Percentiles rank a stretch among this genome's conserved stretches.
phyloP scores from a whole-genome alignment of 1,140 invertebrate species.

The Phortica variegata region DNA sequence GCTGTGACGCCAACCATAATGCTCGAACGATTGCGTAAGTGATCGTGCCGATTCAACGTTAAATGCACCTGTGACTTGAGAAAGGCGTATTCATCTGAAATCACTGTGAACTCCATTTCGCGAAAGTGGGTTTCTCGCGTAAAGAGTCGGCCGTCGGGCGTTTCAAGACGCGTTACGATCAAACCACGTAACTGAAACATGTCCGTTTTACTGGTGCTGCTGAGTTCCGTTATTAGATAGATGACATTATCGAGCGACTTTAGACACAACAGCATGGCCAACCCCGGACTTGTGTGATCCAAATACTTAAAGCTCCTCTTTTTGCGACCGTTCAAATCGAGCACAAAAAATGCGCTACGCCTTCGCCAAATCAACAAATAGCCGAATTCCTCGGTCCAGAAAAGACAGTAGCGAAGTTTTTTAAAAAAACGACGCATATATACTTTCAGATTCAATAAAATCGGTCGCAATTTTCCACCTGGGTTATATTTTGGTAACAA shows the following conservation, averaged over 20 bases:
- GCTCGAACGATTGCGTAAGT: slow-evolving; percentile 28
- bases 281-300: slow-evolving; percentile 17
- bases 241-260: slow-evolving; percentile 38
- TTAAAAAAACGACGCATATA: too few relatives aligned
- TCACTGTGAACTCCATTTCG: slow-evolving; percentile 21
- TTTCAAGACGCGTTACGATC: slow-evolving; percentile 28
- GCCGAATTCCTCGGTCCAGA: too few relatives aligned
- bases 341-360: slow-evolving; percentile 35
- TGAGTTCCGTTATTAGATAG: slow-evolving; percentile 29
- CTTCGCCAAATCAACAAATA: slow-evolving; percentile 43
- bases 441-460: too few relatives aligned
- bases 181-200: slow-evolving; percentile 29
- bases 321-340: slow-evolving; percentile 34
- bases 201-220: slow-evolving; percentile 23
- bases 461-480: too few relatives aligned
- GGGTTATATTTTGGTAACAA: too few relatives aligned
- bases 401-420: too few relatives aligned
- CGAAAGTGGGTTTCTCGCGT: slow-evolving; percentile 17
- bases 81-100: slow-evolving; percentile 40
- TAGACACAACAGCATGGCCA: slow-evolving; percentile 24
- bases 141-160: slow-evolving; percentile 31
- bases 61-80: slow-evolving; percentile 34
- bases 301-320: slow-evolving; percentile 17
- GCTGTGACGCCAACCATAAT: slow-evolving; percentile 35
- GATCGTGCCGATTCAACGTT: slow-evolving; percentile 15